Percentiles rank a stretch among this genome's conserved stretches.
Evolutionary conservation across 2,888 invertebrate genomes (phyloP).

Genomic region (Melikaiella ostensackeni): DNA sequence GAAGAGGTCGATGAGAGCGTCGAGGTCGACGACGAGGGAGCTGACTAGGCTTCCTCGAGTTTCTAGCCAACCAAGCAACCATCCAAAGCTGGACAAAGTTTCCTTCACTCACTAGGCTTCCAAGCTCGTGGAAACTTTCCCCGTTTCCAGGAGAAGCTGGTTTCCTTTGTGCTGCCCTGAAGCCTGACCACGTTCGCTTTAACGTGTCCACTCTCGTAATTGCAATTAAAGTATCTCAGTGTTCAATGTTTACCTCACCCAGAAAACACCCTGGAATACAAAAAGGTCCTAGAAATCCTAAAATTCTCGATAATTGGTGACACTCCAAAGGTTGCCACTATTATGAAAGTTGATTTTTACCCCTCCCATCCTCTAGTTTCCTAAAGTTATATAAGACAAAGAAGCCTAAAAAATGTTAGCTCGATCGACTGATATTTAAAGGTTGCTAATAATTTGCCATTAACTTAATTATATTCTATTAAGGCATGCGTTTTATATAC

Average conservation of each 20-base stretch:
- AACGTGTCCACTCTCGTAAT: conserved; percentile 14
- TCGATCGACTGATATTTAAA: too few species aligned
- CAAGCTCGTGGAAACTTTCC: conserved; percentile 68
- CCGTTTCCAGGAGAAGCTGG: conserved; percentile 57
- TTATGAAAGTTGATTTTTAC: too few species aligned
- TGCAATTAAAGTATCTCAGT: conserved; percentile 24
- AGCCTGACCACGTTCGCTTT: conserved; percentile 44
- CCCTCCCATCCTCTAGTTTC: too few species aligned
- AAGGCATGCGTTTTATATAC: too few species aligned
- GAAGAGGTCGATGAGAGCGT: conserved; percentile 53
- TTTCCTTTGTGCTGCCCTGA: conserved; percentile 56
- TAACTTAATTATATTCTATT: too few species aligned
- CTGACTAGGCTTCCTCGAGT: conserved; percentile 72
- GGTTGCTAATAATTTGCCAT: too few species aligned
- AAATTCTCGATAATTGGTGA: background rate
- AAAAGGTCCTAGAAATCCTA: background rate
- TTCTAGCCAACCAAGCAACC: conserved; percentile 68
- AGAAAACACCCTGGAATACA: background rate
- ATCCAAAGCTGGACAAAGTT: conserved; percentile 70
- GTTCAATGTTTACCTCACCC: background rate
- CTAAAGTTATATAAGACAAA: too few species aligned
- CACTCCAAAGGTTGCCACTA: too few species aligned
- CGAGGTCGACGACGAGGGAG: conserved; percentile 56
- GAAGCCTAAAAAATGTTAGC: too few species aligned
- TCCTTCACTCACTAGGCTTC: conserved; percentile 59